Conservation (phyloP, 2,888 invertebrate species). For the Lamproptera curius region DNA sequence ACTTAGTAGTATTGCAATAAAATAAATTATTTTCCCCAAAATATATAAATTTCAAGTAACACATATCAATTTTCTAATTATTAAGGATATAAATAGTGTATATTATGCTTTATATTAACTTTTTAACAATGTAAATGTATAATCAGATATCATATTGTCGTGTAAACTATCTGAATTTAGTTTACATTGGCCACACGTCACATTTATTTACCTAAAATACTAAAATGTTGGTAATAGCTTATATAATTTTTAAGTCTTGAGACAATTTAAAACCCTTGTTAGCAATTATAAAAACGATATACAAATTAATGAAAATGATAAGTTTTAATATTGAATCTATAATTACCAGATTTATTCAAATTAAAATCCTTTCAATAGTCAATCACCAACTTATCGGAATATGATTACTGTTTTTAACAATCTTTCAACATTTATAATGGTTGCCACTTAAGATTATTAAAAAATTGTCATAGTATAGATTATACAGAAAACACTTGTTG, state of each 20-base stretch:
- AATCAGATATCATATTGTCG: too few species aligned
- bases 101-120: too few species aligned
- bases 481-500: constrained; percentile 3
- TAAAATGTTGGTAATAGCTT: constrained; percentile 2
- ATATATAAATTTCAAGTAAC: background rate
- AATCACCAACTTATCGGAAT: background rate
- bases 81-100: too few species aligned
- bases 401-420: constrained; percentile 3
- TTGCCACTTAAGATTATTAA: constrained; percentile 5
- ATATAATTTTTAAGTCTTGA: background rate
- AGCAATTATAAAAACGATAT: background rate
- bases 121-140: too few species aligned
- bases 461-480: constrained; percentile 9
- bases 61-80: too few species aligned
- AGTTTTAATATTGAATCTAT: background rate
- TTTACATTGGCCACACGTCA: background rate
- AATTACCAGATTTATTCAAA: constrained; percentile 3
- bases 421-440: background rate
- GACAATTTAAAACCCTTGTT: background rate
- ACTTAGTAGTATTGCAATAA: constrained; percentile 11
- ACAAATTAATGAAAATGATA: background rate
- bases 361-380: background rate
- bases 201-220: background rate
- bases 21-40: background rate
- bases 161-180: too few species aligned